Conservation (phyloP, 2,888 invertebrate genomes). For the Baccha elongata region DNA sequence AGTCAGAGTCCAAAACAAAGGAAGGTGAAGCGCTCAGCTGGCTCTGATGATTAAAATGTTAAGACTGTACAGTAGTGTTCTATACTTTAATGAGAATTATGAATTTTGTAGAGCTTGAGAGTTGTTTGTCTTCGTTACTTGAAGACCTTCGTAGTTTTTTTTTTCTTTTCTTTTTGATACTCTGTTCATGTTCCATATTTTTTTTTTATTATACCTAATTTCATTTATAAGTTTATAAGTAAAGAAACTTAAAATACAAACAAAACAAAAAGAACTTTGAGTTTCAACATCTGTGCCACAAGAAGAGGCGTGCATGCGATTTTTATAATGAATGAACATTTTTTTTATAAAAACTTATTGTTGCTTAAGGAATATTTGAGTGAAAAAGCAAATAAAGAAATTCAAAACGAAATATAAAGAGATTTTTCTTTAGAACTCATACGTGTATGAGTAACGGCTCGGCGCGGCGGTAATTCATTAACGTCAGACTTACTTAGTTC, state of each 20-base stretch:
- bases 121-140: constrained; percentile 74
- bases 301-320: background rate
- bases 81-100: constrained; percentile 67
- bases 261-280: constrained; percentile 2
- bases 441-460: background rate
- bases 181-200: constrained; percentile 56
- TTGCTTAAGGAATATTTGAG: constrained; percentile 49
- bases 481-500: too few species aligned
- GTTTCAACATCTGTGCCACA: constrained; percentile 31
- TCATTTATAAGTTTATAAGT: constrained; percentile 42
- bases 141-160: constrained; percentile 63
- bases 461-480: too few species aligned
- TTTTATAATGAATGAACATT: background rate
- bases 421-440: background rate
- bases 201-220: constrained; percentile 12
- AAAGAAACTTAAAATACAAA: constrained; percentile 27
- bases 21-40: constrained; percentile 89
- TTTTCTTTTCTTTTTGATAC: constrained; percentile 54
- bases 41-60: constrained; percentile 85
- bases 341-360: constrained; percentile 21
- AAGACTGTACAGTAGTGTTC: constrained; percentile 73
- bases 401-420: constrained; percentile 19
- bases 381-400: constrained; percentile 53
- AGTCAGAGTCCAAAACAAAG: constrained; percentile 89
- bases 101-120: constrained; percentile 51